Evolutionary conservation across 2,113 vertebrate genomes (phyloP).

Genomic region (Tragelaphus imberbis): DNA sequence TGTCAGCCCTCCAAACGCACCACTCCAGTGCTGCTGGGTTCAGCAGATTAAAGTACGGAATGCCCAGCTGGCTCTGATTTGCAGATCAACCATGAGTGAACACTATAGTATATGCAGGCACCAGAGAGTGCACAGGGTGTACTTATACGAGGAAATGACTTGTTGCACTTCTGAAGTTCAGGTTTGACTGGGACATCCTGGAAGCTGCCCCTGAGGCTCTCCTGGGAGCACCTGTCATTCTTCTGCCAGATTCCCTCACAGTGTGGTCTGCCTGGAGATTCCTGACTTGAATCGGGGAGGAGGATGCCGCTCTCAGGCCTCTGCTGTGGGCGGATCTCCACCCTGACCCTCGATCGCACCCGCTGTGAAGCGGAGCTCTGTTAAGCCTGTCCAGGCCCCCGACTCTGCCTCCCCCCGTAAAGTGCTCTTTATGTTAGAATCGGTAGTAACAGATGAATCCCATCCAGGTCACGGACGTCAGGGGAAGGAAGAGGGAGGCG

Average conservation of each 20-base stretch:
- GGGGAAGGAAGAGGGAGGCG: background rate
- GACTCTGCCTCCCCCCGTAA: fast-evolving
- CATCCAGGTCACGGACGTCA: background rate
- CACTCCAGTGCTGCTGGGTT: too few relatives aligned
- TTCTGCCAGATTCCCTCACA: fast-evolving
- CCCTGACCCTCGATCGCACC: fast-evolving
- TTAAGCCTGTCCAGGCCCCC: fast-evolving
- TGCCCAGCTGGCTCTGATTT: fast-evolving
- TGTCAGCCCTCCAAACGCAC: fast-evolving
- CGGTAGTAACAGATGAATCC: background rate
- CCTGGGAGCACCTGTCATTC: fast-evolving
- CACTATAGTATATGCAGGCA: fast-evolving
- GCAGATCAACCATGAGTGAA: fast-evolving
- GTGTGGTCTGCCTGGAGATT: background rate
- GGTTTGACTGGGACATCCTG: fast-evolving
- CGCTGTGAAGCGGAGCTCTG: fast-evolving
- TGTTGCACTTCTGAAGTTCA: fast-evolving
- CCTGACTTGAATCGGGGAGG: background rate
- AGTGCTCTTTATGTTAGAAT: background rate
- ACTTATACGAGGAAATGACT: fast-evolving
- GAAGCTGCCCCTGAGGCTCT: fast-evolving
- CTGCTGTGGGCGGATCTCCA: fast-evolving
- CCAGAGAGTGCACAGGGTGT: fast-evolving
- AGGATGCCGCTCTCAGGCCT: fast-evolving
- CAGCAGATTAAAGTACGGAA: background rate